Base-by-base conservation (phyloP, 2,797 vertebrate species). In the Cossypha heuglini region DNA sequence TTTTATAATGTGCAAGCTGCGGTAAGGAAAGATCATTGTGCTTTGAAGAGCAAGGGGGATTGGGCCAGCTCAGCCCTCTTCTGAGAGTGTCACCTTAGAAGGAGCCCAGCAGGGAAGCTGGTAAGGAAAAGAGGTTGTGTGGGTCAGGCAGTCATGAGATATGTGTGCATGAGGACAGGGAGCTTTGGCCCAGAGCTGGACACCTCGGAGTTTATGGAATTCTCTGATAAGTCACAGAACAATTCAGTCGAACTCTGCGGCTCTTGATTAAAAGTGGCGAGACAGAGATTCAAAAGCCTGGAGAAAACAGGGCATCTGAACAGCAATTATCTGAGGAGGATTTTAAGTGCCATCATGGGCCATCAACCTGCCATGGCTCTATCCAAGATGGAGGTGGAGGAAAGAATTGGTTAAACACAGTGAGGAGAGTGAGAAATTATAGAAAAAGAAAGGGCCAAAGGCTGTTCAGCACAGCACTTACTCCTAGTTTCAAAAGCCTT, bases 81-180 rank as follows among this genome's bases (percentile, higher is more conserved):
- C 61, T 57, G 29, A 73, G 49, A 46, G 18, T 4, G 58, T 33
- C 13, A 2, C 16, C 18, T 69, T 14, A 40, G 28, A 29, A 83
- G 31, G 37, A 69, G 25, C 52, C 8, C 8, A 57, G 33, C 11
- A 62, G 49, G 17, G 42, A 78, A 68, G 26, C 5, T 84, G 45
- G 21, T 26, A 52, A 42, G 64, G 37, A 68, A 9, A 22, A 79
- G 12, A 88, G 29, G 16, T 8, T 11, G 9, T 15, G 42, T 81
- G 29, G 22, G 22, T 31, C 37, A 51, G 57, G 54, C 0, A 1
- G 18, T 17, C 35, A 24, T 4, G 24, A 26, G 24, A n/a, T 75
- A 33, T 0, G 1, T 13, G 11, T 9, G 24, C 35, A 8, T 1
- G 6, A 49, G 40, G 37, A 38, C 17, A 86, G 14, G 22, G 13